These are phyloP conservation scores for Cygnus atratus DNA, from an alignment of 2,113 vertebrate genomes.

Conservation along the genomic window DNA sequence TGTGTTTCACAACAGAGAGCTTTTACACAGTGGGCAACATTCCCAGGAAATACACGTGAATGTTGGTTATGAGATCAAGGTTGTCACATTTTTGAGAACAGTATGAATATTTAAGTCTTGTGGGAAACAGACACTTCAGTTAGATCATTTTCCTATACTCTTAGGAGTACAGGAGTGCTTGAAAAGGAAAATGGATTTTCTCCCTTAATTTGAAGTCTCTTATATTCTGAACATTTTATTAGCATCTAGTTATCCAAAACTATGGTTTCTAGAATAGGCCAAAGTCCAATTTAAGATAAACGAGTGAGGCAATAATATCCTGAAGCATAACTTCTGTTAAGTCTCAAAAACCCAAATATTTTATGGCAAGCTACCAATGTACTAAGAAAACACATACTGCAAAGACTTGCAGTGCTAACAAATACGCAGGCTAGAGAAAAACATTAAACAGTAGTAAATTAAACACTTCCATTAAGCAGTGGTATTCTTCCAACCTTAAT, in stretches of 20 bases:
- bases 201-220: not conserved
- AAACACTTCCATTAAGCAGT: too few relatives aligned
- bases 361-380: not conserved
- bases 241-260: not conserved
- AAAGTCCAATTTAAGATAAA: not conserved
- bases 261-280: not conserved
- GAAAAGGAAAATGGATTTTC: not conserved
- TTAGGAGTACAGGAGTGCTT: not conserved
- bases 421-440: not conserved
- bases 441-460: not conserved
- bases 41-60: not conserved
- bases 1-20: not conserved
- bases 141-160: not conserved
- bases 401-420: not conserved
- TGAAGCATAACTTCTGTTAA: not conserved
- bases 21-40: not conserved
- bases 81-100: conserved; percentile 17
- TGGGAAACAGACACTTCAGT: conserved; percentile 17
- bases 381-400: not conserved
- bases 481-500: not conserved
- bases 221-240: not conserved
- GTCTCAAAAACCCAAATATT: not conserved
- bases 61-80: not conserved
- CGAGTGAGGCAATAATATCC: not conserved
- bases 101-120: conserved; percentile 1